phyloP scores from a whole-genome alignment of 2,888 invertebrate species.

The Cryptus viduatorius region DNA sequence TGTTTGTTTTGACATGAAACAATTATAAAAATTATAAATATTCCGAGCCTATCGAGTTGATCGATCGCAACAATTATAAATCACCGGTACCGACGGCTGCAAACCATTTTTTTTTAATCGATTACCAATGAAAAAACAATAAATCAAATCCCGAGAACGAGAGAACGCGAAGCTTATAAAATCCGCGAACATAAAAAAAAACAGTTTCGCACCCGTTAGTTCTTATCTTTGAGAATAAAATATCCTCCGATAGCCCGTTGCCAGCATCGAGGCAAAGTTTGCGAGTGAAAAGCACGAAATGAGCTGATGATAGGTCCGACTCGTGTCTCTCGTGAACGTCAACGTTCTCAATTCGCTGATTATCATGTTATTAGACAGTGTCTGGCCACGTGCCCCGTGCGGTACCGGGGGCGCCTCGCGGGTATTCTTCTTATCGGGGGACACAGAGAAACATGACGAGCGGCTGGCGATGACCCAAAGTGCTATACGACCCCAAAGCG shows the following conservation, averaged over 20 bases:
- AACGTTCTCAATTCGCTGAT: constrained; percentile 40
- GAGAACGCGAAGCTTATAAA: not conserved
- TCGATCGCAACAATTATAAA: no score
- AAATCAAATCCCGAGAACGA: not conserved
- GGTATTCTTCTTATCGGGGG: constrained; percentile 43
- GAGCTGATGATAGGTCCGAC: not conserved
- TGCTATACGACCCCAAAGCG: constrained; percentile 16
- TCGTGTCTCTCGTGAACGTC: constrained; percentile 17
- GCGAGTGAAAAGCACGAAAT: not conserved
- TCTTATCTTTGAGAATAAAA: constrained; percentile 26
- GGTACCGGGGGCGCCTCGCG: constrained; percentile 2
- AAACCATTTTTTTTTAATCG: no score
- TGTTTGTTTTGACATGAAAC: no score
- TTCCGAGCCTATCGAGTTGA: no score
- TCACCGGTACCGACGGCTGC: no score
- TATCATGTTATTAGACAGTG: constrained; percentile 52
- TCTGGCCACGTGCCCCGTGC: constrained; percentile 37
- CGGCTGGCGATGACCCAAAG: constrained; percentile 1
- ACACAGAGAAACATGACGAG: constrained; percentile 5
- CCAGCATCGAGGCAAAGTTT: not conserved
- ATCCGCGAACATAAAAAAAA: not conserved
- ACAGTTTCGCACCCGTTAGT: not conserved
- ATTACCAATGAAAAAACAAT: no score
- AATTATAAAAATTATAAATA: no score
- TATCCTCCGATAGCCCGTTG: constrained; percentile 9